phyloP scores from a whole-genome alignment of 2,113 vertebrate species.

The Lepus americanus region DNA sequence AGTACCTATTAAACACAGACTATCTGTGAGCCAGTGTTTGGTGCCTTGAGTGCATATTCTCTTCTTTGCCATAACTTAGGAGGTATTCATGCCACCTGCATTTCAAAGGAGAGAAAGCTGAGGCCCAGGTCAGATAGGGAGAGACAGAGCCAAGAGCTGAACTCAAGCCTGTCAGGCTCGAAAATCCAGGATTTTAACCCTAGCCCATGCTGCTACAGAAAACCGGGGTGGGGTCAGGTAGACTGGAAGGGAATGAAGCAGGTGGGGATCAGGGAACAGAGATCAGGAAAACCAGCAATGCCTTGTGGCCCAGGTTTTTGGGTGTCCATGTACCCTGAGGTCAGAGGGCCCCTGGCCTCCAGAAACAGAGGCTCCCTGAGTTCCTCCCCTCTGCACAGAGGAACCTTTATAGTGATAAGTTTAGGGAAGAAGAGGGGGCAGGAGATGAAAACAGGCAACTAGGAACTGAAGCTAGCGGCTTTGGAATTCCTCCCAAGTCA shows the following conservation, averaged over 20 bases:
- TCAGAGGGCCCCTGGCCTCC: not conserved
- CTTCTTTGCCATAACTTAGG: not conserved
- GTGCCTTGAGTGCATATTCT: conserved; percentile 23
- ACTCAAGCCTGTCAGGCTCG: not conserved
- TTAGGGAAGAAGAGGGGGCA: not conserved
- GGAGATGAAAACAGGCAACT: not conserved
- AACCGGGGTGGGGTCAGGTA: not conserved
- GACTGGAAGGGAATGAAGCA: conserved; percentile 20
- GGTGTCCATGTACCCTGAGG: not conserved
- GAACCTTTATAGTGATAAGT: not conserved
- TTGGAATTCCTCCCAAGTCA: conserved; percentile 12
- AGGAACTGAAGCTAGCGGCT: not conserved
- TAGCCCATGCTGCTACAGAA: not conserved
- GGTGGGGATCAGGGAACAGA: not conserved
- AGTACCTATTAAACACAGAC: not conserved
- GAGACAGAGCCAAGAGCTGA: not conserved
- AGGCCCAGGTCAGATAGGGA: not conserved
- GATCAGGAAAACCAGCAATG: conserved; percentile 44
- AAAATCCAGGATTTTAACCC: not conserved
- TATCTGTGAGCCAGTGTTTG: not conserved
- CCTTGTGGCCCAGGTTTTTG: not conserved
- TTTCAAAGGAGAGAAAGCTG: conserved; percentile 42
- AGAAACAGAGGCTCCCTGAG: not conserved
- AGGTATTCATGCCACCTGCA: not conserved
- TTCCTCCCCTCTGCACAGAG: not conserved